phyloP scores from a whole-genome alignment of 2,113 vertebrate genomes.

The Chunga burmeisteri region DNA sequence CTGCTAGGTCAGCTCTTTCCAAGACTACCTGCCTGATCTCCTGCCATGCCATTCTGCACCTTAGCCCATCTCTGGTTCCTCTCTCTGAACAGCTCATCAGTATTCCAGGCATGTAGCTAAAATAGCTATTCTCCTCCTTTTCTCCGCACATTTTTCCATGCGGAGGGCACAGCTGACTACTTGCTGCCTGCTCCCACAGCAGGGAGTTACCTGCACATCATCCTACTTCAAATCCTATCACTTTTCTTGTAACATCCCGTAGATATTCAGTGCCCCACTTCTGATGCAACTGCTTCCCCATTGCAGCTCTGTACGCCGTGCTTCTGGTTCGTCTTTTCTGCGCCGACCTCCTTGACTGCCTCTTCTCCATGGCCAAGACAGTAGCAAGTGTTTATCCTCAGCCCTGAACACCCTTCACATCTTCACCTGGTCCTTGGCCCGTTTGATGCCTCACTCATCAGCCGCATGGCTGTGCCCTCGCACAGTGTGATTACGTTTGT shows the following conservation, averaged over 20 bases:
- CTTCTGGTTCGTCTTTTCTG: neutral
- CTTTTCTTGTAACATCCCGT: neutral
- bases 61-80: neutral
- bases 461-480: neutral
- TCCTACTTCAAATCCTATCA: neutral
- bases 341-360: fast-evolving
- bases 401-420: neutral
- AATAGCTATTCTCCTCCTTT: neutral
- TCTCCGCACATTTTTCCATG: neutral
- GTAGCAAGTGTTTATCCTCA: neutral
- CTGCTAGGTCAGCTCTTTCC: neutral
- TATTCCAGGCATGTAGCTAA: neutral
- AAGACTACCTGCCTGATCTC: neutral
- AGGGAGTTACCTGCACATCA: neutral
- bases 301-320: neutral
- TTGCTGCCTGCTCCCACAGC: neutral
- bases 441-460: neutral
- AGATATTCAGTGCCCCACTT: neutral
- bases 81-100: neutral
- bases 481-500: neutral
- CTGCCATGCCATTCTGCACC: neutral
- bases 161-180: neutral
- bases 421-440: neutral
- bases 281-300: neutral
- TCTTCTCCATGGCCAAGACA: neutral